phyloP scores from a whole-genome alignment of 2,888 invertebrate species.

The Drosophila paranaensis region DNA sequence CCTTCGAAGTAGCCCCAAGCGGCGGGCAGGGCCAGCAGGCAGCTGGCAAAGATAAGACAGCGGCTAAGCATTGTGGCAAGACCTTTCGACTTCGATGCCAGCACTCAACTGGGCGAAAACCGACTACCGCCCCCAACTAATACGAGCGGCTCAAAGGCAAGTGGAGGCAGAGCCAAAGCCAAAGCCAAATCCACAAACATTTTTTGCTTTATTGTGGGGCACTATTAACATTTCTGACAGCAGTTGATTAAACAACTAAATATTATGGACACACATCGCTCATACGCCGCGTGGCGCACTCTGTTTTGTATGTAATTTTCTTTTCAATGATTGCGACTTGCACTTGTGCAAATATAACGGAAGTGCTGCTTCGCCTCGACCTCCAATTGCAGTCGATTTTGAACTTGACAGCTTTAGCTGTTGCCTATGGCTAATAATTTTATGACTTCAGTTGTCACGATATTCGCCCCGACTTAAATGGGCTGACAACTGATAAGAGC shows the following conservation, averaged over 20 bases:
- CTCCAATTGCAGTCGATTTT: constrained; percentile 59
- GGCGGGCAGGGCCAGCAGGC: constrained; percentile 48
- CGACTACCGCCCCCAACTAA: constrained; percentile 48
- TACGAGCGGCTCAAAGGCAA: constrained; percentile 38
- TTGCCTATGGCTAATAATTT: constrained; percentile 27
- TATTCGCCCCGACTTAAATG: constrained; percentile 14
- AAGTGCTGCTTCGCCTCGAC: constrained; percentile 25
- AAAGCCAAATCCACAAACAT: constrained; percentile 37
- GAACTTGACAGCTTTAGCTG: constrained; percentile 60
- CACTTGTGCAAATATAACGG: constrained; percentile 67
- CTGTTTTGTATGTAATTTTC: constrained; percentile 19
- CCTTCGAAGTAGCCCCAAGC: constrained; percentile 62
- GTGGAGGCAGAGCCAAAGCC: constrained; percentile 26
- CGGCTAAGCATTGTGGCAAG: constrained; percentile 45
- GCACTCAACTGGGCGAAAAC: constrained; percentile 57
- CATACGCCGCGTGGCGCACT: constrained; percentile 44
- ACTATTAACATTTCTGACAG: constrained; percentile 41
- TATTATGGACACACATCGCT: constrained; percentile 38
- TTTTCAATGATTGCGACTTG: constrained; percentile 30
- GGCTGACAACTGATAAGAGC: constrained; percentile 41
- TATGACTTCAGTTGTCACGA: constrained; percentile 5
- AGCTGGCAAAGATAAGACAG: constrained; percentile 41
- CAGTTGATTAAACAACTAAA: constrained; percentile 72
- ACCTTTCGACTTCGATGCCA: constrained; percentile 47
- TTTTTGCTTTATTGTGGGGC: constrained; percentile 45